A percentile compares a stretch with the other conserved stretches of the same genome.
These are phyloP conservation scores for Siphamia tubifer DNA, from an alignment of 2,113 vertebrate genomes.

Conservation along the genomic window DNA sequence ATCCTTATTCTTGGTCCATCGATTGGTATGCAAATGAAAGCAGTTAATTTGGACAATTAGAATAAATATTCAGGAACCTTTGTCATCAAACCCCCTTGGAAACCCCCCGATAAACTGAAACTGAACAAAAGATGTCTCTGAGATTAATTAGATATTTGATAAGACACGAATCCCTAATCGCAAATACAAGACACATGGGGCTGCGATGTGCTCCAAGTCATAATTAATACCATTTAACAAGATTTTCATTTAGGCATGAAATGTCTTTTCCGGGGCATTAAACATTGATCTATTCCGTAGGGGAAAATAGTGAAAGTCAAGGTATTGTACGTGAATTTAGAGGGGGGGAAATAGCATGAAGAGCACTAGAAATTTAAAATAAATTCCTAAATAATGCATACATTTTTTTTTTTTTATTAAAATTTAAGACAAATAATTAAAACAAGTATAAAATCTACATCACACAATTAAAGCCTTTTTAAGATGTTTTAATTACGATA, in stretches of 20 bases:
- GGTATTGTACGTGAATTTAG: constrained; percentile 56
- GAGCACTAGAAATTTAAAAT: not conserved
- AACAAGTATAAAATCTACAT: constrained; percentile 54
- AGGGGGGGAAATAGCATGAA: not conserved
- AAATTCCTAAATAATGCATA: not conserved
- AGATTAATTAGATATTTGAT: constrained; percentile 99
- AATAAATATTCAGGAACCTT: constrained; percentile 97
- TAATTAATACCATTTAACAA: constrained; percentile 99
- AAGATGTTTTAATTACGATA: constrained; percentile 97
- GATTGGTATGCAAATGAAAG: constrained; percentile 99
- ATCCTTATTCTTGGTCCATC: constrained; percentile 89
- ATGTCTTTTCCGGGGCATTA: constrained; percentile 97
- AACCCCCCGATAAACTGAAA: constrained; percentile 94
- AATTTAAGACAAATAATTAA: constrained; percentile 12
- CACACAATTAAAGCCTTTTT: constrained; percentile 73
- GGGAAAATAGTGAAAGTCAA: constrained; percentile 67
- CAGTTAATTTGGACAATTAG: constrained; percentile 99
- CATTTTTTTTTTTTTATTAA: constrained; percentile 2
- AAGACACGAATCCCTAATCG: constrained; percentile 99
- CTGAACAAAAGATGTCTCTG: constrained; percentile 99
- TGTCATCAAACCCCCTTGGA: constrained; percentile 93
- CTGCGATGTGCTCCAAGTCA: constrained; percentile 96
- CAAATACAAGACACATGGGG: constrained; percentile 99
- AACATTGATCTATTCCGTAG: constrained; percentile 92
- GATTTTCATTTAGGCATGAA: constrained; percentile 99